Evolutionary conservation across 2,888 invertebrate genomes (phyloP), one percentile per base, ranked within the genome.

Genomic region (Molanna angustata): DNA sequence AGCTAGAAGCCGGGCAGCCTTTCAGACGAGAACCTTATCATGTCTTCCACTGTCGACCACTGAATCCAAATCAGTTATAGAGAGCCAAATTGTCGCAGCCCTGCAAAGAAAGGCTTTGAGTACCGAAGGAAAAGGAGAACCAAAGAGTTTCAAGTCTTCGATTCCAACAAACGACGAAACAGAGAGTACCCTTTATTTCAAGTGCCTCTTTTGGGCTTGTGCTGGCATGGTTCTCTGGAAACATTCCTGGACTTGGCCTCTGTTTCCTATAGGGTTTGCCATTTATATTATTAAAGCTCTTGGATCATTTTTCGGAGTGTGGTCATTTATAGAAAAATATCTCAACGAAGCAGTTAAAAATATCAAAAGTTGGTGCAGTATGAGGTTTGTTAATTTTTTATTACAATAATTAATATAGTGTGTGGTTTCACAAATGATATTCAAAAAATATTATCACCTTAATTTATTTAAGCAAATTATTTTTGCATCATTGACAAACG

Each of bases 191-290:
- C 74, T 82, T 33, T 91, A 88, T 64, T 84, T 91, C 63, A 90
- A 87, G 64, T 79, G 84, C 3, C 71, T 94, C 9, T 77, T 93
- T 61, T 93, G 91, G 76, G 88, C 87, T 2, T 92, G 94, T 62
- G 72, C 86, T 4, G 81, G 88, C 47, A 91, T 94, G 73, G 78
- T 93, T 21, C 77, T 94, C 13, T 94, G 93, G 86, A 88, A 89
- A 63, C 86, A 94, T 64, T 80, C 88, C 46, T 91, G 93, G 88
- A 72, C 92, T 52, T 70, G 91, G 59, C 84, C 88, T 4, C 78
- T 94, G 18, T 75, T 91, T 46, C 79, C 88, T 1, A 78, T 94
- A 61, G 92, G 93, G 4, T 74, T 93, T 49, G 76, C 82, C 1
- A 84, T 89, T 61, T 87, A 88, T 67, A 70, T 80, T 7, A 63